Conservation (phyloP, 2,797 vertebrate species). For the Buphagus erythrorhynchus region DNA sequence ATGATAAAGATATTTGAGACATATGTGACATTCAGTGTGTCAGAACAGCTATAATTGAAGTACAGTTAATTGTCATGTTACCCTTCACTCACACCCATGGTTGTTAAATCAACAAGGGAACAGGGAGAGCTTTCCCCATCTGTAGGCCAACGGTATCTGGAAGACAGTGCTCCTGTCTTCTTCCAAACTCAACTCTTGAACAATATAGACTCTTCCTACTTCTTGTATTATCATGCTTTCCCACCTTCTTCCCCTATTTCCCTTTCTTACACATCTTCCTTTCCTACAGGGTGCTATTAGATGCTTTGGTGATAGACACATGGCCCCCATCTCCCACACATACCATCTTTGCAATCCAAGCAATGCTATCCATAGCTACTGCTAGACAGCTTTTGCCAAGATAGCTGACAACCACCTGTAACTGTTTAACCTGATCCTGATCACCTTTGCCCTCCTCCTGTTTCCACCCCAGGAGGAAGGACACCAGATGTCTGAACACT, state of each 20-base stretch:
- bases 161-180: background rate
- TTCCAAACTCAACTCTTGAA: background rate
- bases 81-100: background rate
- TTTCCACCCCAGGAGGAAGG: background rate
- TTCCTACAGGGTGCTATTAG: background rate
- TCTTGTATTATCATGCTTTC: background rate
- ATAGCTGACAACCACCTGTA: background rate
- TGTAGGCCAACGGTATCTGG: background rate
- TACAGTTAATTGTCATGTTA: background rate
- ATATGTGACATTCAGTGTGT: background rate
- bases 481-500: background rate
- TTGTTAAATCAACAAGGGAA: background rate
- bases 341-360: background rate
- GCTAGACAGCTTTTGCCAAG: background rate
- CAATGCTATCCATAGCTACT: background rate
- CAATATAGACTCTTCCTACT: background rate
- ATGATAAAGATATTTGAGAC: background rate
- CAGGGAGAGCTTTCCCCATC: background rate
- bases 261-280: background rate
- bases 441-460: background rate
- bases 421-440: background rate
- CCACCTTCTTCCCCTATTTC: background rate
- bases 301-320: background rate
- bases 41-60: background rate
- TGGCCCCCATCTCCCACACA: background rate